phyloP scores from a whole-genome alignment of 2,797 vertebrate species.

The Fringilla coelebs region DNA sequence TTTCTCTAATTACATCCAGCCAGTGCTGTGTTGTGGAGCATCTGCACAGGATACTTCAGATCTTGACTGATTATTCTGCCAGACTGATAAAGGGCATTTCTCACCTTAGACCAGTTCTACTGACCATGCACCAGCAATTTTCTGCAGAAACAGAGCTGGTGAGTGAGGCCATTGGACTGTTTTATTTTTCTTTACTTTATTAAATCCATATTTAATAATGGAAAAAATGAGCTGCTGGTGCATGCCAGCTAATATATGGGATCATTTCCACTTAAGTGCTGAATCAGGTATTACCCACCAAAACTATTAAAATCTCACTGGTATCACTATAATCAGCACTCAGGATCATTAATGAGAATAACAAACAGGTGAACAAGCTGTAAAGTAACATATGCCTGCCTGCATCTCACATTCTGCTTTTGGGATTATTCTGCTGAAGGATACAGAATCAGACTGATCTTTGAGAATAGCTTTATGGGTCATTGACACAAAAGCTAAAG shows the following conservation, averaged over 20 bases:
- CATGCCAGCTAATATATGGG: background rate
- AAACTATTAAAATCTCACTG: background rate
- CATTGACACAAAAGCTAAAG: background rate
- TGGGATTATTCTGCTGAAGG: background rate
- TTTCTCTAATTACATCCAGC: background rate
- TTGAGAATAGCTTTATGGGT: background rate
- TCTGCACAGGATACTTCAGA: background rate
- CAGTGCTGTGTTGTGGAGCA: background rate
- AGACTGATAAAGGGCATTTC: background rate
- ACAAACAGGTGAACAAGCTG: background rate
- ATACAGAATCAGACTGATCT: background rate
- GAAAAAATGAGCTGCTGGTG: background rate
- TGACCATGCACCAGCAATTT: background rate
- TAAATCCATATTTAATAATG: background rate
- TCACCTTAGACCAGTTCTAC: background rate
- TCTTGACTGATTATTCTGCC: background rate
- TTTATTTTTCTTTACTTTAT: background rate
- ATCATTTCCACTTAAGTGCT: background rate
- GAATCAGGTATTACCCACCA: background rate
- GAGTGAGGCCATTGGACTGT: background rate
- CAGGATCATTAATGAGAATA: background rate
- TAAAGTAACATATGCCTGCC: background rate
- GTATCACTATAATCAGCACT: background rate
- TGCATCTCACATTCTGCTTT: background rate
- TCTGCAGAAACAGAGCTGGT: background rate